Base-by-base conservation (phyloP, 2,797 vertebrate species). In the Thalassophryne amazonica region DNA sequence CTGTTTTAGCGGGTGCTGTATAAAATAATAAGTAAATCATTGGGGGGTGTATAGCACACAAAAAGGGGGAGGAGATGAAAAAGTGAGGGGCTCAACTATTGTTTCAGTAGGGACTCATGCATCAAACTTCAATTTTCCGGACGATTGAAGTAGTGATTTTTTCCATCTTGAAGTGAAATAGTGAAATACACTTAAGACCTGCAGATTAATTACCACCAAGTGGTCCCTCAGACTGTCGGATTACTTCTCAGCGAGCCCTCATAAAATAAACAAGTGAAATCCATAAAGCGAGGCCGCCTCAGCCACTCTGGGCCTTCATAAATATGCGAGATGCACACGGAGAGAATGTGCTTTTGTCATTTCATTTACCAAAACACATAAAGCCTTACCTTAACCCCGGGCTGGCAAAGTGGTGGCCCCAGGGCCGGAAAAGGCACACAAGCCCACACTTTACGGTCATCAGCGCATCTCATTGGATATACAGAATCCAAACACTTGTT, bases 91-190 rank as follows among this genome's bases (percentile, higher is more conserved):
- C 71, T 81, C 78, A 68, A 86, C 83, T 80, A 89, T 91, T 91
- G 90, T 92, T 92, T 91, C 90, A 89, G 88, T 93, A 93, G 96
- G 93, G 95, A 96, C 94, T 97, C 95, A 97, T 99, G 96, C 96
- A 98, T 99, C 97, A 99, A 99, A 99, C 97, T 99, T 99, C 97
- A 98, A 99, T 99, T 99, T 99, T 99, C 96, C 96, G 96, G 95
- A 95, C 95, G 95, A 99, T 98, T 99, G 96, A 97, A 98, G 97
- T 97, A 98, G 97, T 95, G 96, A 99, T 99, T 99, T 98, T 91
- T 95, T 88, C 92, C 92, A 94, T 95, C 90, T 87, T 93, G 94
- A 95, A 96, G 93, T 98, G 94, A 98, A 99, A 99, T 99, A 97
- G 93, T 98, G 96, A 98, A 99, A 99, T 99, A 99, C 97, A 99